These are phyloP conservation scores for Isurus oxyrinchus DNA, from an alignment of 2,113 vertebrate species.

Conservation along the genomic window DNA sequence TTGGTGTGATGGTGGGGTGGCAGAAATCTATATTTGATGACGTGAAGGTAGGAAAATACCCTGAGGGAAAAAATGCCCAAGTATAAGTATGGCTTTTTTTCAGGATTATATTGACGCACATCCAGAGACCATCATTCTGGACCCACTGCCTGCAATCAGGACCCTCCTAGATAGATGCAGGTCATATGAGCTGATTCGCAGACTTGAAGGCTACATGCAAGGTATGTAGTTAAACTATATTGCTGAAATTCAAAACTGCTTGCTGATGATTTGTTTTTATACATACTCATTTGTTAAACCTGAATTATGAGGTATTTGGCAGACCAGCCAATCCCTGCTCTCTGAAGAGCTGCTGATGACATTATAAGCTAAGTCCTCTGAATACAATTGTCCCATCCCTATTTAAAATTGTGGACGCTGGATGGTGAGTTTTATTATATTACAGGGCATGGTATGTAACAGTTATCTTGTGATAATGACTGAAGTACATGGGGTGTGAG, in stretches of 20 bases:
- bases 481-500: not conserved
- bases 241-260: not conserved
- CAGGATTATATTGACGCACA: constrained; percentile 96
- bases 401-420: not conserved
- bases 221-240: constrained; percentile 56
- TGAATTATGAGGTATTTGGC: not conserved
- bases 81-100: constrained; percentile 39
- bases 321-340: not conserved
- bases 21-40: not conserved
- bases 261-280: not conserved
- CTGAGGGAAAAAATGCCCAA: not conserved
- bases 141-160: constrained; percentile 91
- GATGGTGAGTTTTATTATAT: not conserved
- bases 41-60: not conserved
- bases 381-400: not conserved
- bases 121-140: constrained; percentile 93
- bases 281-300: too few relatives aligned
- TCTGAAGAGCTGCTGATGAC: not conserved
- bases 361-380: not conserved
- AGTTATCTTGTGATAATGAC: not conserved
- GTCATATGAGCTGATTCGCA: constrained; percentile 92
- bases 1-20: too few relatives aligned
- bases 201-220: constrained; percentile 90
- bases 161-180: constrained; percentile 93
- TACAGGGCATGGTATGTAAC: not conserved